Conservation (phyloP, 2,888 invertebrate species). For the Boloria selene region DNA sequence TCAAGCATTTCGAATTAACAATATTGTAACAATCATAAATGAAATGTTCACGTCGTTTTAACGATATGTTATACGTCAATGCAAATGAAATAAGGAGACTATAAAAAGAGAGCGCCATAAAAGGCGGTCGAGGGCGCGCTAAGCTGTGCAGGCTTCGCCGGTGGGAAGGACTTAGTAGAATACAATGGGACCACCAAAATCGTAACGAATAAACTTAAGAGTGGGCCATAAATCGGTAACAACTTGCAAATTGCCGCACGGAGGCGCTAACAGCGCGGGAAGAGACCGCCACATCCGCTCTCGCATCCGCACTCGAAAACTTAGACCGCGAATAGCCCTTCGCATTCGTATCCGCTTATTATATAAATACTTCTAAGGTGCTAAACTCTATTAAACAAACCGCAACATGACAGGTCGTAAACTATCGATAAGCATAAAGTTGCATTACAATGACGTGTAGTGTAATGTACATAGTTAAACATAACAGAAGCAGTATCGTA, state of each 20-base stretch:
- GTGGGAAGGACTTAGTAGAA: conserved; percentile 60
- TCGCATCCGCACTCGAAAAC: conserved; percentile 78
- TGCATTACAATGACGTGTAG: background rate
- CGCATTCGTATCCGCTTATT: conserved; percentile 40
- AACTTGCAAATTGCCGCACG: conserved; percentile 78
- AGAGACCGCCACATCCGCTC: conserved; percentile 73
- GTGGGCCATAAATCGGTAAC: conserved; percentile 78
- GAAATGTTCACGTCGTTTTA: conserved; percentile 46
- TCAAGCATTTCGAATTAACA: conserved; percentile 38
- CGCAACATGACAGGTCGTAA: background rate
- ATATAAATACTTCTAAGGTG: conserved; percentile 29
- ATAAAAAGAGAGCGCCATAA: conserved; percentile 68
- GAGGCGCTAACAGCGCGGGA: conserved; percentile 74
- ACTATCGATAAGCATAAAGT: background rate
- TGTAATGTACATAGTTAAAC: background rate
- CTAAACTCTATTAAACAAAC: conserved; percentile 9
- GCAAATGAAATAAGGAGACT: conserved; percentile 69
- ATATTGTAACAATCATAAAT: conserved; percentile 43
- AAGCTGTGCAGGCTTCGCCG: conserved; percentile 55
- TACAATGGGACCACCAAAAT: conserved; percentile 81
- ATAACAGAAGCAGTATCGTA: conserved; percentile 22
- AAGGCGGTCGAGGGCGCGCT: conserved; percentile 61
- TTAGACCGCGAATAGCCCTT: conserved; percentile 37
- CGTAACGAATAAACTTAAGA: conserved; percentile 74
- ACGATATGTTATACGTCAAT: conserved; percentile 62